Conservation (phyloP, 2,113 vertebrate species). For the Elanoides forficatus region DNA sequence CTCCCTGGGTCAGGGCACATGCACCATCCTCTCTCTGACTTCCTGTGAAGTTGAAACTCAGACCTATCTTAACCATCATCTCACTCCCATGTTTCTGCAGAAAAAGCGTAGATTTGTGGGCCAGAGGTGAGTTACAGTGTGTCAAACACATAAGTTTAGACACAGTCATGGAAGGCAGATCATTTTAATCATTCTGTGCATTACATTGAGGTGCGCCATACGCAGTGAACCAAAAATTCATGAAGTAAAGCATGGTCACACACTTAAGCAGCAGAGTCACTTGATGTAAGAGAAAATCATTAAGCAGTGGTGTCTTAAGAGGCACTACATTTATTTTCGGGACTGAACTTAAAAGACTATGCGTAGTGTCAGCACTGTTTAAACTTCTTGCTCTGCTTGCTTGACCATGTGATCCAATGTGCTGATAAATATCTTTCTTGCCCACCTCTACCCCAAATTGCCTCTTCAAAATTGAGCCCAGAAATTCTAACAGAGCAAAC, state of each 20-base stretch:
- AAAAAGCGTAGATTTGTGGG: neutral
- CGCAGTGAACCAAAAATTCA: neutral
- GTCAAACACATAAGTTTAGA: neutral
- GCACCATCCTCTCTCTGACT: neutral
- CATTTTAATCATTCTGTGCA: neutral
- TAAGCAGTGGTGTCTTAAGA: neutral
- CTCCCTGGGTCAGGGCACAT: fast-evolving
- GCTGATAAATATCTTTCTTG: neutral
- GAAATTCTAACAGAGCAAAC: neutral
- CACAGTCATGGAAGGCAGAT: neutral
- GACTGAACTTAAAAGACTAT: neutral
- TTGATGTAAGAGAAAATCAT: neutral
- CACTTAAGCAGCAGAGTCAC: neutral
- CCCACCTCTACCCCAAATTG: neutral
- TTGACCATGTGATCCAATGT: neutral
- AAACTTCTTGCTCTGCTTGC: neutral
- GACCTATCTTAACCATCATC: neutral
- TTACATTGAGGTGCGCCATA: neutral
- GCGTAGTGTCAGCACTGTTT: neutral
- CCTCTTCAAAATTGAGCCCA: neutral
- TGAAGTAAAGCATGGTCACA: neutral
- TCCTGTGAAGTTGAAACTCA: neutral
- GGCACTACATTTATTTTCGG: neutral
- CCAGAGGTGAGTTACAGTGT: neutral
- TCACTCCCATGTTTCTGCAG: neutral